phyloP scores from a whole-genome alignment of 2,888 invertebrate species.

The Ectemnius cavifrons region DNA sequence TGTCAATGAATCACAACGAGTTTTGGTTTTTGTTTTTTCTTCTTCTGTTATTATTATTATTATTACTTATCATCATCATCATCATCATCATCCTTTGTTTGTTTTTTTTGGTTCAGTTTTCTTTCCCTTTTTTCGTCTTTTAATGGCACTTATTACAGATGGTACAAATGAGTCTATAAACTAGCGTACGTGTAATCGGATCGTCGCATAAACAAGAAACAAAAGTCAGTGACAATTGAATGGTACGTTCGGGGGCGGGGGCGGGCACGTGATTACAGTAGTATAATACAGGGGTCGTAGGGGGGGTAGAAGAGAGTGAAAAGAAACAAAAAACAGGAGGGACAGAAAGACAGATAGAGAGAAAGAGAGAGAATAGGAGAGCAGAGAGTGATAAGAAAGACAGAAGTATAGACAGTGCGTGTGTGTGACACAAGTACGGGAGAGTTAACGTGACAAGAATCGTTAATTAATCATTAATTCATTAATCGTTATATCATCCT shows the following conservation, averaged over 20 bases:
- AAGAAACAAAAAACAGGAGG: no score
- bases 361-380: constrained; percentile 3
- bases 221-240: constrained; percentile 39
- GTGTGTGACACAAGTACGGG: constrained; percentile 23
- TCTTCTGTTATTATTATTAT: no score
- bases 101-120: constrained; percentile 42
- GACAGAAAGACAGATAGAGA: constrained; percentile 20
- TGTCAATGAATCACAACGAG: constrained; percentile 56
- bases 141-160: constrained; percentile 75
- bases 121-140: constrained; percentile 63
- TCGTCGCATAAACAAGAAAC: constrained; percentile 56
- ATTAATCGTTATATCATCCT: constrained; percentile 43
- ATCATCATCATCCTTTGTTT: no score
- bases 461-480: constrained; percentile 44
- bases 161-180: constrained; percentile 77
- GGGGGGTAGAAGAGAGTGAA: constrained; percentile 5
- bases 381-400: background rate
- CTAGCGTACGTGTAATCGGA: constrained; percentile 58
- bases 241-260: background rate
- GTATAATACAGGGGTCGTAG: constrained; percentile 6
- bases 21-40: no score
- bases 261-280: background rate
- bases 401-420: constrained; percentile 12
- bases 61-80: no score
- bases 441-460: constrained; percentile 31